Evolutionary conservation across 1,140 invertebrate species (phyloP).

Genomic region (Platyura marginata): DNA sequence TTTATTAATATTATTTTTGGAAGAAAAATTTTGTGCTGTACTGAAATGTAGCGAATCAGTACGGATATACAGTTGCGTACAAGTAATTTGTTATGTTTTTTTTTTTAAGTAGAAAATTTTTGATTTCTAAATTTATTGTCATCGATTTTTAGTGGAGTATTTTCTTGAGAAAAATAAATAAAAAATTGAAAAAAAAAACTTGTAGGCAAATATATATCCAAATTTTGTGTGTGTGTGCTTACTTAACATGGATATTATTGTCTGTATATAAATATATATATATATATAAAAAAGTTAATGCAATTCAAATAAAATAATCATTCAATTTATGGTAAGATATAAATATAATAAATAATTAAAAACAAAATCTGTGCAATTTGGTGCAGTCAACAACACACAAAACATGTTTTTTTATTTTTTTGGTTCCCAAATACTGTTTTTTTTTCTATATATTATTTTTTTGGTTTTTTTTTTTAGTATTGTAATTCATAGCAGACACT

Average conservation of each 20-base stretch:
- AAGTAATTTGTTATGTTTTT: not conserved
- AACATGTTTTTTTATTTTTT: not conserved
- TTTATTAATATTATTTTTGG: too few relatives aligned
- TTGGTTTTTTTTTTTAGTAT: not conserved
- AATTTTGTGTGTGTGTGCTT: not conserved
- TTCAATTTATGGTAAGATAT: not conserved
- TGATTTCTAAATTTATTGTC: not conserved
- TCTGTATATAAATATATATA: too few relatives aligned
- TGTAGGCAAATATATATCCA: too few relatives aligned
- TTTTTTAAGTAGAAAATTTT: too few relatives aligned
- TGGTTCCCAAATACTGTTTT: not conserved
- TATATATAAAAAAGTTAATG: too few relatives aligned
- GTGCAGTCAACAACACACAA: not conserved
- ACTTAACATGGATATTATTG: not conserved
- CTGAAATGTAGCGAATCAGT: constrained; percentile 6
- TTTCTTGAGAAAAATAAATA: not conserved
- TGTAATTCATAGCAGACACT: not conserved
- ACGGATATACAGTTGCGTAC: not conserved
- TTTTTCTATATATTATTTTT: not conserved
- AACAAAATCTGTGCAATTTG: not conserved
- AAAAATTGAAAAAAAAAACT: not conserved
- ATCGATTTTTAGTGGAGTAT: not conserved
- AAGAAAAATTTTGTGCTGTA: constrained; percentile 17
- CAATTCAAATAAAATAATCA: not conserved
- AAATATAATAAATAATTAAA: not conserved